Base-by-base conservation (phyloP, 1,140 invertebrate species). In the Drosophila biarmipes region DNA sequence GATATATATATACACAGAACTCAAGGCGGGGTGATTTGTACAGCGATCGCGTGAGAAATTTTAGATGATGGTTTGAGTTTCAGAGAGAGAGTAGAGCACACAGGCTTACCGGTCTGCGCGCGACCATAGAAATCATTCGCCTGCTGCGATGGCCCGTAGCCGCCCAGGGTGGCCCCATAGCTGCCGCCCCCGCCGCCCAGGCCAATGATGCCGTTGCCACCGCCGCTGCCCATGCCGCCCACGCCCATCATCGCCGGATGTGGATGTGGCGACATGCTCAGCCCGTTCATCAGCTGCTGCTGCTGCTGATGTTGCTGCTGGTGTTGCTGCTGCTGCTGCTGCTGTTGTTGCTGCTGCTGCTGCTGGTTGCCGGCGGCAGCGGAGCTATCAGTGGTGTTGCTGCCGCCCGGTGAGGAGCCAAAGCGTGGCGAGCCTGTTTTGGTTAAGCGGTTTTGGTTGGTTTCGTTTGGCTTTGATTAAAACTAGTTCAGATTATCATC, bases 61-160 rank as follows among this genome's bases (percentile, higher is more conserved):
- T 66, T 61, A 45, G 46, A 76, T 71, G 63, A 62, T 14, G 61
- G 51, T 37, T 17, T 57, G 51, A 61, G 54, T 43, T 58, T 56
- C 6, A 29, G 38, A 67, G 58, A 21, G 40, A 67, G 64, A 67
- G 63, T 73, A 57, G 66, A 89, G 84, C 85, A 82, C 85, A 64
- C 80, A 74, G 85, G 85, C 91, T 92, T 92, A 92, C 91, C 91
- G 84, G 78, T 91, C 91, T 90, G 90, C 49, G 75, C 72, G 67
- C 90, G 91, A 92, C 87, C 87, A 91, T 91, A 92, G 68, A 92
- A 92, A 84, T 92, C 91, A 86, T 91, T 91, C 64, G 87, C 46
- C 57, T 76, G 45, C 69, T 84, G 81, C 67, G 78, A 67, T 62
- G 89, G 80, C 11, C 73, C 73, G 34, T 89, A 89, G 49, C 64